phyloP scores from a whole-genome alignment of 2,113 vertebrate genomes.

The Aptenodytes patagonicus region DNA sequence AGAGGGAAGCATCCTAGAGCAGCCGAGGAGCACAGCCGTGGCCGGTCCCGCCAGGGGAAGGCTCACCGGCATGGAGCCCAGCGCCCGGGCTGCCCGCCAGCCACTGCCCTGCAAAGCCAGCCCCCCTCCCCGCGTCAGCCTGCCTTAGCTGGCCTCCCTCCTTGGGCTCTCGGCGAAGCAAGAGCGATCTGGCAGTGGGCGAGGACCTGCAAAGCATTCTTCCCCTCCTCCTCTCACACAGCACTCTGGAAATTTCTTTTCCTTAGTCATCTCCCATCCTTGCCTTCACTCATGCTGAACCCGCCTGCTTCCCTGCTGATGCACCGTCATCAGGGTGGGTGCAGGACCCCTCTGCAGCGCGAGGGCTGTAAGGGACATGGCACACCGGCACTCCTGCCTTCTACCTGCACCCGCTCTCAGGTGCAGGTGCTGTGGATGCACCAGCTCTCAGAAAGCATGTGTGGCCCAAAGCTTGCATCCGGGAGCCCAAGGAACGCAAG shows the following conservation, averaged over 20 bases:
- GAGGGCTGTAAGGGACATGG: neutral
- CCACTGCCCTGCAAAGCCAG: neutral
- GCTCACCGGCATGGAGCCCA: neutral
- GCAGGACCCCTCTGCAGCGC: neutral
- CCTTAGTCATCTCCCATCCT: neutral
- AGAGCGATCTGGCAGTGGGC: neutral
- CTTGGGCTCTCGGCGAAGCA: accelerated
- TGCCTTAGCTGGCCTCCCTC: neutral
- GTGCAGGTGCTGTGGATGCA: neutral
- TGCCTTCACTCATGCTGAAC: neutral
- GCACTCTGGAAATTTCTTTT: neutral
- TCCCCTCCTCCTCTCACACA: neutral
- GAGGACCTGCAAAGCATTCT: neutral
- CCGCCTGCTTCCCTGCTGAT: neutral
- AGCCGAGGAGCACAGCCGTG: neutral
- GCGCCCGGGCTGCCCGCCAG: accelerated
- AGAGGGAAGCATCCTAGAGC: slow-evolving; percentile 46
- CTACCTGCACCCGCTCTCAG: neutral
- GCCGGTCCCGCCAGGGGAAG: neutral
- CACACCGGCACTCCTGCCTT: neutral
- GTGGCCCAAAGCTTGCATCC: neutral
- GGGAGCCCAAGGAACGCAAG: neutral
- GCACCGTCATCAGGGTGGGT: accelerated
- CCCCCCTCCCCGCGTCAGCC: neutral
- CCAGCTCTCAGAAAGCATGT: neutral